phyloP scores from a whole-genome alignment of 2,797 vertebrate species.

The Periophthalmus magnuspinnatus region DNA sequence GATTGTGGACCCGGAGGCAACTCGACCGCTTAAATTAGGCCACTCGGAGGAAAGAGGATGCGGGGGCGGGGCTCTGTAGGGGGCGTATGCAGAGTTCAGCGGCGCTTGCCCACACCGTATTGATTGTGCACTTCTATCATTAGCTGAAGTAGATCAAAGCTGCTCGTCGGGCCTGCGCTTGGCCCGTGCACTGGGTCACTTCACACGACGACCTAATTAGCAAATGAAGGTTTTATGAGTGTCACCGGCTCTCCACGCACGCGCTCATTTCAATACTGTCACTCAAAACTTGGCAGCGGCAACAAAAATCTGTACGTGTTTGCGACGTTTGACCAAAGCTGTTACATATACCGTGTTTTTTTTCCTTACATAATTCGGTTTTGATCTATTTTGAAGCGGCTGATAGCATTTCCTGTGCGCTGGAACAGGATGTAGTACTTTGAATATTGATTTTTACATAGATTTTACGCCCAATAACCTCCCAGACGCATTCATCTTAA shows the following conservation, averaged over 20 bases:
- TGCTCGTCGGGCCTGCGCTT: constrained; percentile 24
- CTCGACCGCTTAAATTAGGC: constrained; percentile 45
- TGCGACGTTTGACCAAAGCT: neutral
- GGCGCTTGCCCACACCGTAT: constrained; percentile 53
- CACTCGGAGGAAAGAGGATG: constrained; percentile 24
- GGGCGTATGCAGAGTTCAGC: constrained; percentile 29
- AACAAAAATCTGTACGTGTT: neutral
- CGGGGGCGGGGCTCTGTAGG: constrained; percentile 1
- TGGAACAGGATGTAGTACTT: neutral
- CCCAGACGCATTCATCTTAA: neutral
- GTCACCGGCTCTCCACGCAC: constrained; percentile 6
- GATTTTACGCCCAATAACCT: neutral
- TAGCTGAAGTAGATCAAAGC: constrained; percentile 48
- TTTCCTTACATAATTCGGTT: neutral
- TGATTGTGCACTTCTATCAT: constrained; percentile 55
- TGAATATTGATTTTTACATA: neutral
- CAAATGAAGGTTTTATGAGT: constrained; percentile 20
- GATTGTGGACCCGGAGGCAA: constrained; percentile 44
- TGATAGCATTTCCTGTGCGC: neutral
- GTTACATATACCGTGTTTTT: neutral
- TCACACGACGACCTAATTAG: constrained; percentile 47
- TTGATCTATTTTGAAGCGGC: neutral
- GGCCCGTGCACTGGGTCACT: constrained; percentile 49
- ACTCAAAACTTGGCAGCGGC: neutral
- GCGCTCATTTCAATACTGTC: neutral